Percentiles rank a stretch among this genome's conserved stretches.
phyloP scores from a whole-genome alignment of 2,797 vertebrate genomes.

The Trachurus trachurus region DNA sequence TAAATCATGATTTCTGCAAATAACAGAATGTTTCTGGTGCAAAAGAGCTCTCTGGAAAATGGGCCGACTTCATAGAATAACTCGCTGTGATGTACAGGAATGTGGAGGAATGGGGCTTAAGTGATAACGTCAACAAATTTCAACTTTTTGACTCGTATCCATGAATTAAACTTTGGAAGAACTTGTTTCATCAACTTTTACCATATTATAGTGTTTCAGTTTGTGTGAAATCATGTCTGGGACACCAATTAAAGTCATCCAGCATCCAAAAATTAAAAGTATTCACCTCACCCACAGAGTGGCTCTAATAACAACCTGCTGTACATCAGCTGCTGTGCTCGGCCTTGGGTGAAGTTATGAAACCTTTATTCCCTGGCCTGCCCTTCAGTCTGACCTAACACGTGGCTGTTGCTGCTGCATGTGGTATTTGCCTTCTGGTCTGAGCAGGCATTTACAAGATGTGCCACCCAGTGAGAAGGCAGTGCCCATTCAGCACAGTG shows the following conservation, averaged over 20 bases:
- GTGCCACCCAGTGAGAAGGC: slow-evolving; percentile 76
- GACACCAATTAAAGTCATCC: slow-evolving; percentile 25
- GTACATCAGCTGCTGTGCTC: slow-evolving; percentile 32
- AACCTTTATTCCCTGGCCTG: slow-evolving; percentile 48
- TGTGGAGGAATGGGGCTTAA: slow-evolving; percentile 19
- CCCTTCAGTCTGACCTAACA: slow-evolving; percentile 59
- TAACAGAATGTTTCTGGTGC: slow-evolving; percentile 42
- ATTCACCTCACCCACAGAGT: slow-evolving; percentile 11
- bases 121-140: slow-evolving; percentile 31
- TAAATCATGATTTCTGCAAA: slow-evolving; percentile 67
- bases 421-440: slow-evolving; percentile 69
- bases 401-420: slow-evolving; percentile 57
- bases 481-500: slow-evolving; percentile 62
- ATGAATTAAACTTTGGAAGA: slow-evolving; percentile 30
- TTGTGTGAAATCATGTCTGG: slow-evolving; percentile 38
- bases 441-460: slow-evolving; percentile 65
- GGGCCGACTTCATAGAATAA: slow-evolving; percentile 47
- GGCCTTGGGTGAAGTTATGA: slow-evolving; percentile 60
- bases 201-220: slow-evolving; percentile 14
- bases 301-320: slow-evolving; percentile 55
- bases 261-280: slow-evolving; percentile 13
- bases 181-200: slow-evolving; percentile 20
- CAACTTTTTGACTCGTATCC: slow-evolving; percentile 24
- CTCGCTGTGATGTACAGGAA: slow-evolving; percentile 1
- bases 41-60: slow-evolving; percentile 57